Evolutionary conservation across 2,888 invertebrate genomes (phyloP).

Genomic region (Camponotus fellah): DNA sequence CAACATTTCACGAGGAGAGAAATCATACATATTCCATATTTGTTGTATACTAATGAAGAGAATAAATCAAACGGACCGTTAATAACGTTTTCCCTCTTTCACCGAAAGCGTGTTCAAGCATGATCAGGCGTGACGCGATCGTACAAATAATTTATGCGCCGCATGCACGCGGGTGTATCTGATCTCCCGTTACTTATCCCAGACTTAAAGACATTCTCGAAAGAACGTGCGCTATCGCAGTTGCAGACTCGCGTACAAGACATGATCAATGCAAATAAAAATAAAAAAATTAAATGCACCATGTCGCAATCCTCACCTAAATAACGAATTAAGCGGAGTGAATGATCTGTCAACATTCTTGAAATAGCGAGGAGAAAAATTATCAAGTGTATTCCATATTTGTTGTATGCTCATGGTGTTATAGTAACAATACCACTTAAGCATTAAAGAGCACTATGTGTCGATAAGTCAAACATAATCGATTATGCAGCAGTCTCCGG

Average conservation of each 20-base stretch:
- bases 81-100: slow-evolving; percentile 35
- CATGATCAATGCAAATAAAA: neutral
- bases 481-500: slow-evolving; percentile 3
- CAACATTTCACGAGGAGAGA: neutral
- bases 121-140: slow-evolving; percentile 14
- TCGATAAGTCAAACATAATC: slow-evolving; percentile 32
- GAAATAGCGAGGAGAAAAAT: neutral
- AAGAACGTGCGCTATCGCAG: neutral
- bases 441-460: slow-evolving; percentile 10
- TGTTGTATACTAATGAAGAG: slow-evolving; percentile 31
- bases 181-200: slow-evolving; percentile 24
- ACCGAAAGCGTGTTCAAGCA: slow-evolving; percentile 27
- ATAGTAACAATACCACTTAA: slow-evolving; percentile 12
- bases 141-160: slow-evolving; percentile 32
- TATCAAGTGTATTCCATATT: no score
- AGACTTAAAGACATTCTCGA: slow-evolving; percentile 12
- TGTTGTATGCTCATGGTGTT: neutral
- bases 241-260: neutral
- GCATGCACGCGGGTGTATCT: slow-evolving; percentile 1
- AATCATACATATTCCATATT: slow-evolving; percentile 8
- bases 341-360: slow-evolving; percentile 20
- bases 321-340: neutral
- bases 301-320: slow-evolving; percentile 27
- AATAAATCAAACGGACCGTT: slow-evolving; percentile 12
- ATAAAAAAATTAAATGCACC: slow-evolving; percentile 34